Evolutionary conservation across 2,113 vertebrate genomes (phyloP).

Genomic region (Notarius quadriscutis): DNA sequence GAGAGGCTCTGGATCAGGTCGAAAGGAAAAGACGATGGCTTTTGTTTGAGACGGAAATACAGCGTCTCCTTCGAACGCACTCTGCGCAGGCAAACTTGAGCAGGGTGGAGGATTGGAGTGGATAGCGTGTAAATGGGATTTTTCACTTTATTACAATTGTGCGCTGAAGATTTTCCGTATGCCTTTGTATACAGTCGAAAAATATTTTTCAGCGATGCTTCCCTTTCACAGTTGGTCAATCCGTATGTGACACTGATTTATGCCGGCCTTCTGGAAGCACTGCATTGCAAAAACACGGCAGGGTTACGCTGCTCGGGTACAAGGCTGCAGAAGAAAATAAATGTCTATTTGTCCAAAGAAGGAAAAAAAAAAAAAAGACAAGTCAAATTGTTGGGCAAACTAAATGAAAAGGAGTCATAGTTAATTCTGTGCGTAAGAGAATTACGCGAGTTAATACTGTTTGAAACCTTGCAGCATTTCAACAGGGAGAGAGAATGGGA

Average conservation of each 20-base stretch:
- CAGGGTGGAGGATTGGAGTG: not conserved
- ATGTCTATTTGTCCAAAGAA: not conserved
- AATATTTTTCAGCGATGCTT: conserved; percentile 14
- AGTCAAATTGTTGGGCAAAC: not conserved
- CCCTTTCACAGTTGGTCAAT: not conserved
- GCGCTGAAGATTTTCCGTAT: not conserved
- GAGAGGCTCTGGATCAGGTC: conserved; percentile 46
- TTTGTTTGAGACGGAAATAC: conserved; percentile 52
- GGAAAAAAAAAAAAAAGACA: not conserved
- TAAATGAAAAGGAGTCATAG: not conserved
- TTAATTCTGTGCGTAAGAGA: not conserved
- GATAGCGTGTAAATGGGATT: conserved; percentile 13
- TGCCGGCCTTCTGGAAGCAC: conserved; percentile 24
- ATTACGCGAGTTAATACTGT: conserved; percentile 12
- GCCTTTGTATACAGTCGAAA: conserved; percentile 19
- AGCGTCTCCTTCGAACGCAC: conserved; percentile 6
- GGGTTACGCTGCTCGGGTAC: not conserved
- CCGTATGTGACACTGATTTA: conserved; percentile 8
- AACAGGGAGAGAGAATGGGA: not conserved
- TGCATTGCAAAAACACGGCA: conserved; percentile 6
- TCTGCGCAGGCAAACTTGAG: not conserved
- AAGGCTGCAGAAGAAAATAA: conserved; percentile 6
- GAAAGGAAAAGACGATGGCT: conserved; percentile 30
- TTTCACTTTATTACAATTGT: conserved; percentile 19
- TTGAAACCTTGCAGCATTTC: conserved; percentile 12